phyloP scores from a whole-genome alignment of 2,797 vertebrate species.

The Tympanoctomys barrerae region DNA sequence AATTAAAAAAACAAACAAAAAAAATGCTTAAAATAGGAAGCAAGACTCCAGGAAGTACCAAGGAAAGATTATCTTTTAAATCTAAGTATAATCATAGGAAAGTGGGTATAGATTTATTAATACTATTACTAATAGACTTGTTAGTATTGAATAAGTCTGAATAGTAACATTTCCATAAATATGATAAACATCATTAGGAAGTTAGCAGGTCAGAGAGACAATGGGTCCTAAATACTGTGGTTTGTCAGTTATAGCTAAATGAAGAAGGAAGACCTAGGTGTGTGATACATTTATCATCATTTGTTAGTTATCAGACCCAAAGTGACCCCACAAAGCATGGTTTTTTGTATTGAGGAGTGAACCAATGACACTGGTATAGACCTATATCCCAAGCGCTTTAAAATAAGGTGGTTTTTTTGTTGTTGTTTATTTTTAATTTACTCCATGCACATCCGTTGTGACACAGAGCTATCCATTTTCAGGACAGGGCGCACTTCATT shows the following conservation, averaged over 20 bases:
- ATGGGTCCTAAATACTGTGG: not conserved
- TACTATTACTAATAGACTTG: not conserved
- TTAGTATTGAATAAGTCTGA: not conserved
- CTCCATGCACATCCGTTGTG: not conserved
- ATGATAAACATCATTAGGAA: not conserved
- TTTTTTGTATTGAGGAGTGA: not conserved
- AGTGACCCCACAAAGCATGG: not conserved
- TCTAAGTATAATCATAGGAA: not conserved
- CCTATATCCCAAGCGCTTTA: not conserved
- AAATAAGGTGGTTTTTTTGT: too few relatives aligned
- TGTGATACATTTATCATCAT: not conserved
- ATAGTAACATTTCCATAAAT: not conserved
- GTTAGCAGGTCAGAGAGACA: not conserved
- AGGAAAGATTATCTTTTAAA: not conserved
- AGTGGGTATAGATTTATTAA: conserved; percentile 27
- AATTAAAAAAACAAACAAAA: too few relatives aligned
- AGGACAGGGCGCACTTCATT: not conserved
- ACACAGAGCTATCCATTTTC: not conserved
- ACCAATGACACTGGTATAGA: not conserved
- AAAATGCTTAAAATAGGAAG: not conserved
- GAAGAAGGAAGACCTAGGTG: not conserved
- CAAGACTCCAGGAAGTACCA: not conserved
- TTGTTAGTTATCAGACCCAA: not conserved
- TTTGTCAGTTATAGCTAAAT: not conserved
- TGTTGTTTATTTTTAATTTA: not conserved